These are phyloP conservation scores for Channallabes apus DNA, from an alignment of 2,797 vertebrate species.

Conservation along the genomic window DNA sequence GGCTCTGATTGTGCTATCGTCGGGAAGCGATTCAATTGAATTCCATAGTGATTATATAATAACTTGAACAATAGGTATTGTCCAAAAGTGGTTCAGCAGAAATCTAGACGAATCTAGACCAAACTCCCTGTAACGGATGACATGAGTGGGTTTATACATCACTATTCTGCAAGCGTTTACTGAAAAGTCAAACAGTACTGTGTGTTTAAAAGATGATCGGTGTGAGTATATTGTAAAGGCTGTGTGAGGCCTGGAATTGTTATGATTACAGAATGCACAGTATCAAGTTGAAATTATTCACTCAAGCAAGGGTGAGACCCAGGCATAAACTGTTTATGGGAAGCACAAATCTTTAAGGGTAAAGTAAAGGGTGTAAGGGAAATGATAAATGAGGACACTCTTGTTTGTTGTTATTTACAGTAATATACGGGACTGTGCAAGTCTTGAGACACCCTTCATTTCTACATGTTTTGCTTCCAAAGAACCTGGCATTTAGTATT, in stretches of 20 bases:
- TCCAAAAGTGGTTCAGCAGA: background rate
- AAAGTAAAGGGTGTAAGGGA: background rate
- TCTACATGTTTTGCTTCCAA: too few species aligned
- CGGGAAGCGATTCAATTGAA: background rate
- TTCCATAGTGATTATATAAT: constrained; percentile 13
- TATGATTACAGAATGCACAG: background rate
- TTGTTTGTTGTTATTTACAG: background rate
- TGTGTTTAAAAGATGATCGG: background rate
- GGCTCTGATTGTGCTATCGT: background rate
- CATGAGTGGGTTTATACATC: background rate
- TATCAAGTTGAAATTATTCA: background rate
- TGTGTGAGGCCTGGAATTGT: background rate
- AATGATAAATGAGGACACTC: background rate
- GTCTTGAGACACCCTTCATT: too few species aligned
- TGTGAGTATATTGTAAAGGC: background rate
- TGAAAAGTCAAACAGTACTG: background rate
- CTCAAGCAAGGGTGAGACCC: background rate
- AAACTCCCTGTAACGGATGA: background rate
- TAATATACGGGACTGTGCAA: background rate
- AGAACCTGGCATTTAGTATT: too few species aligned
- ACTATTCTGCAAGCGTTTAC: background rate
- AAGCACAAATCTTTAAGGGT: background rate
- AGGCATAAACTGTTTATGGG: background rate
- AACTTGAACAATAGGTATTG: background rate
- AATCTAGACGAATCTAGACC: background rate